These are phyloP conservation scores for Alcedo quadribrachys DNA, from an alignment of 2,797 vertebrate species.

Conservation along the genomic window DNA sequence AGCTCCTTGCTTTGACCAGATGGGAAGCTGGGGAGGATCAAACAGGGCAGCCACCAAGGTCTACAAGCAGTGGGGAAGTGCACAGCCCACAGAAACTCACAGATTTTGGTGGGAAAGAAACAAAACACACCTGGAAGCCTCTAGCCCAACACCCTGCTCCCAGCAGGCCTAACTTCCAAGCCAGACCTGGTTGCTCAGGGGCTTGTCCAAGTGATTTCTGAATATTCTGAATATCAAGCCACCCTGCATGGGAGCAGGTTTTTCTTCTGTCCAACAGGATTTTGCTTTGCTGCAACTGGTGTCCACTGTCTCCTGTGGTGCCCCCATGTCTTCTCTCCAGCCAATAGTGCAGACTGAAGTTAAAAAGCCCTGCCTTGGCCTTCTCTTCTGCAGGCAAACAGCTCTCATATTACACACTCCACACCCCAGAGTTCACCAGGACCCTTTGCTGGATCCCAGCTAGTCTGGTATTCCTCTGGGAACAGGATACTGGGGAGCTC, in stretches of 20 bases:
- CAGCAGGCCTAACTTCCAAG: neutral
- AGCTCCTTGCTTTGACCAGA: neutral
- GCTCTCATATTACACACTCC: neutral
- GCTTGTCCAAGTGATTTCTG: neutral
- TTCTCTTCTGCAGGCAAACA: neutral
- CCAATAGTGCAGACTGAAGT: neutral
- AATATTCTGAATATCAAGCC: neutral
- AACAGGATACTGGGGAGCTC: neutral
- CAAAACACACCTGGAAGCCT: neutral
- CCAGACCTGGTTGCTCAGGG: neutral
- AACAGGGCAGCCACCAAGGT: neutral
- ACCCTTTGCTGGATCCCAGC: neutral
- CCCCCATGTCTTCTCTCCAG: neutral
- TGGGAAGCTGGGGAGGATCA: neutral
- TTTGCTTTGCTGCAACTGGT: neutral
- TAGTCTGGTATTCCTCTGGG: neutral
- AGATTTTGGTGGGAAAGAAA: neutral
- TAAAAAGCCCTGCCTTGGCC: neutral
- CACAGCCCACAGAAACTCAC: neutral
- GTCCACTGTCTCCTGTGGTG: neutral
- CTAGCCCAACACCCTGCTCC: neutral
- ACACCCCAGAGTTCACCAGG: neutral
- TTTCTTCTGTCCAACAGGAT: neutral
- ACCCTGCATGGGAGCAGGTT: neutral
- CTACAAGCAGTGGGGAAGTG: neutral